Base-by-base conservation (phyloP, 2,797 vertebrate species). In the Gastrophryne carolinensis region DNA sequence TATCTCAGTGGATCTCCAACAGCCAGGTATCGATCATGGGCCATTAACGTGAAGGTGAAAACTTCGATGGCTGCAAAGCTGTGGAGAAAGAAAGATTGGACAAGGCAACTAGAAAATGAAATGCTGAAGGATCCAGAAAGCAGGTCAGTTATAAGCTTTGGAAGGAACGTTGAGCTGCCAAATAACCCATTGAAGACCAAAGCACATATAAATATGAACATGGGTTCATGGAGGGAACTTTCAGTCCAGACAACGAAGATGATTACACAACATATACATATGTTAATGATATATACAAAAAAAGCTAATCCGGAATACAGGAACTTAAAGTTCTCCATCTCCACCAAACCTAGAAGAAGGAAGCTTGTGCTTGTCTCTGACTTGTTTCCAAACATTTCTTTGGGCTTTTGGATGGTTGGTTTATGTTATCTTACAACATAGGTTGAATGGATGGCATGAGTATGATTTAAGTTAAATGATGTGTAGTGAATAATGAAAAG, bases 161-260 rank as follows among this genome's bases (percentile, higher is more conserved):
- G 73, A 2, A 68, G 49, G 3, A 75, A 60, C 21, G 41, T 19
- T 3, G 54, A 35, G 54, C 64, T 75, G 3, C 64, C 73, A 35
- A 75, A 75, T 27, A 75, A 61, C 10, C 54, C 73, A 24, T 68
- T 68, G 47, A 75, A 15, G 13, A 68, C 23, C 3, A 75, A 54
- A 12, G 52, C 52, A 61, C 54, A 29, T 13, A 61, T 68, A 26
- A 75, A 56, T 11, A 61, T 27, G 32, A 68, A 58, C 73, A 75
- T 75, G 2, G 73, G 73, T 30, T 75, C 32, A 17, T 68, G 64
- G 21, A 75, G 73, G 3, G 15, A 61, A 15, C 19, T 24, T 52
- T 75, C 73, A 19, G 54, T 35, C 64, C 41, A 61, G 30, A 75
- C 35, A 29, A 65, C 37, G 57, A 23, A 41, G 0, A 61, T 23